Evolutionary conservation across 2,797 vertebrate species (phyloP).

Genomic region (Poeciliopsis paucimaculata): DNA sequence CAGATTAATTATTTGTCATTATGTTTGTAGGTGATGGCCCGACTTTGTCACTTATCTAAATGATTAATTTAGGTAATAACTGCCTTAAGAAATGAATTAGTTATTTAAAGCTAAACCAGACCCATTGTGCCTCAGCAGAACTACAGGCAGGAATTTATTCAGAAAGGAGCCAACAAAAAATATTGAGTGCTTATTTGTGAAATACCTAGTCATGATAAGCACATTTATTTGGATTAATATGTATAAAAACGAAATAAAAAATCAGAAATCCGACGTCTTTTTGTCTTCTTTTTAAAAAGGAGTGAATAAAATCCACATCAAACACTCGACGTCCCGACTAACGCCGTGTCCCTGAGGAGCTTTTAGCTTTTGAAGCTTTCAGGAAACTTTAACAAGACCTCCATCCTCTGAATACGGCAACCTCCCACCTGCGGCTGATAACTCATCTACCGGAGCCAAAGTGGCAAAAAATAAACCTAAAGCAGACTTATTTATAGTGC

Average conservation of each 20-base stretch:
- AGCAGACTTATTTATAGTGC: not conserved
- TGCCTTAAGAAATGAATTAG: no score
- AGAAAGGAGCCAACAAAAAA: not conserved
- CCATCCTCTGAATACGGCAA: not conserved
- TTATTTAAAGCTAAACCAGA: no score
- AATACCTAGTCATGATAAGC: no score
- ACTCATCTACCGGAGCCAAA: not conserved
- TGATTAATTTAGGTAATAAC: no score
- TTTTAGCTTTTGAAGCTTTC: not conserved
- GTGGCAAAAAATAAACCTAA: constrained; percentile 3
- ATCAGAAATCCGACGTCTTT: not conserved
- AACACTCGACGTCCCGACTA: not conserved
- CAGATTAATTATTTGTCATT: no score
- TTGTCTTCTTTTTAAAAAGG: no score
- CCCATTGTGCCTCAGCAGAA: no score
- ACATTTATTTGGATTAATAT: no score
- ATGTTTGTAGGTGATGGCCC: no score
- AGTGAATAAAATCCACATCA: not conserved
- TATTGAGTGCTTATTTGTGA: not conserved
- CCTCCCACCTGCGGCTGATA: not conserved
- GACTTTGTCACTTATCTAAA: no score
- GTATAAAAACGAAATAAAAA: no score
- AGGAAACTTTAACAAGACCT: constrained; percentile 3
- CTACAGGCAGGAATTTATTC: no score
- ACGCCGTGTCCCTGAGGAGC: not conserved